Conservation (phyloP, 2,888 invertebrate genomes). For the Sphinx pinastri region DNA sequence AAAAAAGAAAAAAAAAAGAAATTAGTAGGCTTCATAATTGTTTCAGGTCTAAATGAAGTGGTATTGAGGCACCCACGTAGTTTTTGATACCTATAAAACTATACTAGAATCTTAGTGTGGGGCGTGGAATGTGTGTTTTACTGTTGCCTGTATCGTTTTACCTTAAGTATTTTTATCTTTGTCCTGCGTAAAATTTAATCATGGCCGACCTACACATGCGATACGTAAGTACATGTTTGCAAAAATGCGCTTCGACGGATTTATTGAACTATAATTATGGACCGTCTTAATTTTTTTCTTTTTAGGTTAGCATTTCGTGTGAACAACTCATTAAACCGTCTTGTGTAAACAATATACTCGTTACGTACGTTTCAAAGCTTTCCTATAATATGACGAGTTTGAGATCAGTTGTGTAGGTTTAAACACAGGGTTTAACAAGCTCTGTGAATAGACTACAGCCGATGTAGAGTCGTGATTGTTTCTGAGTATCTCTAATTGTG, state of each 20-base stretch:
- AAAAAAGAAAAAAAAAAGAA: no score
- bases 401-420: background rate
- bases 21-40: no score
- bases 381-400: background rate
- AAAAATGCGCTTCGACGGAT: slow-evolving; percentile 51
- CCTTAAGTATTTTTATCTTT: background rate
- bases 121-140: no score
- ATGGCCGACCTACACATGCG: background rate
- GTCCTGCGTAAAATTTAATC: background rate
- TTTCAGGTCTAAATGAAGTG: no score
- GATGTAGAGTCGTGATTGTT: no score
- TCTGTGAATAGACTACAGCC: background rate
- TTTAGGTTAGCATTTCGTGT: background rate
- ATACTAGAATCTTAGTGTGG: no score
- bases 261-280: slow-evolving; percentile 44
- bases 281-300: background rate
- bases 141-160: no score
- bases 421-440: background rate
- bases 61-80: no score
- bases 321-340: slow-evolving; percentile 6
- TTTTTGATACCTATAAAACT: no score
- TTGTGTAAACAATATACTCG: slow-evolving; percentile 1
- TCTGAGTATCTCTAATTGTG: no score
- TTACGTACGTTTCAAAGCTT: background rate
- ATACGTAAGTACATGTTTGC: slow-evolving; percentile 34